Evolutionary conservation across 92 coral and sea anemone species (phyloP), one percentile per base, ranked within the genome.

Genomic region (Phymanthus crucifer): DNA sequence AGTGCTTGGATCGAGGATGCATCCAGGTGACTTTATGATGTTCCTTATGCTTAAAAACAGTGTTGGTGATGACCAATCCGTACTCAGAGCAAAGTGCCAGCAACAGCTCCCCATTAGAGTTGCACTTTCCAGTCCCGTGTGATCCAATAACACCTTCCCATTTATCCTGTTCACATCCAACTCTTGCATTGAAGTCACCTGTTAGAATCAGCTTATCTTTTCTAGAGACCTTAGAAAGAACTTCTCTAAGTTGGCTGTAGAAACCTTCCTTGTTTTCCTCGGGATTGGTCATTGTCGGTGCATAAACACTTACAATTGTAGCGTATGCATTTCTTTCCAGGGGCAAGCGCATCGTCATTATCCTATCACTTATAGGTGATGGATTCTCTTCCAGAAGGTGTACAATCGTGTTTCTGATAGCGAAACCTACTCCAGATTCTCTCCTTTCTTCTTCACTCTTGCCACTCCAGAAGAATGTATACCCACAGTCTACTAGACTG

Each of bases 181-280:
- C 90, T 72, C 80, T 58, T 33, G 82, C 81, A 75, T 86, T 86
- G 48, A 86, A 81, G n/a, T 86, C 86, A 18, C 80, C 85, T 43
- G 35, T 52, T 27, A 81, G 3, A 2, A 75, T 61, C 24, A 83
- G 57, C 83, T 73, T 79, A 72, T 85, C 79, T 23, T 32, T 56
- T 46, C 79, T 3, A 34, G 33, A 73, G 32, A 85, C 79, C 26
- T 69, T 32, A 47, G 52, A 5, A 43, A 43, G 6, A 5, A 13
- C 13, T 43, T 50, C 72, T 52, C 83, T 75, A 27, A 83, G 82
- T 0, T 45, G 27, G 70, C 71, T 68, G 76, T 81, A 84, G 86
- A 85, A 69, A 18, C 72, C 61, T 38, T 81, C 81, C 68, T 85
- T 89, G 16, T 40, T 43, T 66, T 89, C 89, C 38, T 83, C 84